These are phyloP conservation scores for Camptogramma bilineatum DNA, from an alignment of 2,888 invertebrate genomes.

Conservation along the genomic window DNA sequence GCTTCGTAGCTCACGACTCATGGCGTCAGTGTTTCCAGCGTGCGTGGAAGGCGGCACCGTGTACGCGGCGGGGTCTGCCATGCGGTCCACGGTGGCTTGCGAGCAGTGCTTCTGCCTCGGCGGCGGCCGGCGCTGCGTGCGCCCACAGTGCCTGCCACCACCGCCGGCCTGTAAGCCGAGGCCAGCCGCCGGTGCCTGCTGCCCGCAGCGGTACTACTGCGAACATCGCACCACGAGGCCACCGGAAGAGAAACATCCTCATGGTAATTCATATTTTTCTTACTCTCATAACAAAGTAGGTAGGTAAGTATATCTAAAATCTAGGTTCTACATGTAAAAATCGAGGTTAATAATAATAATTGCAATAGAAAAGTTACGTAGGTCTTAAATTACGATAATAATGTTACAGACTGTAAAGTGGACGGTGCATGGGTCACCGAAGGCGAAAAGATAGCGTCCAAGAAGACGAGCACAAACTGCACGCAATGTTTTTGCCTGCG, in stretches of 20 bases:
- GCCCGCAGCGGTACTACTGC: conserved; percentile 92
- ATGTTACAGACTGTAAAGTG: conserved; percentile 87
- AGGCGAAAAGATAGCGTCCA: conserved; percentile 88
- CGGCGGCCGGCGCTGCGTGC: conserved; percentile 90
- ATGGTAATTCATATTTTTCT: conserved; percentile 47
- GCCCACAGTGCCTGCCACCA: conserved; percentile 91
- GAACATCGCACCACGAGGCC: conserved; percentile 52
- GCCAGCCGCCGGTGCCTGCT: conserved; percentile 89
- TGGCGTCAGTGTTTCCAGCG: conserved; percentile 80
- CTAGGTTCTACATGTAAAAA: no score
- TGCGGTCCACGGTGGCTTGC: conserved; percentile 91
- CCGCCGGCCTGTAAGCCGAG: conserved; percentile 89
- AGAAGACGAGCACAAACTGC: conserved; percentile 86
- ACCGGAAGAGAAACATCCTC: conserved; percentile 50
- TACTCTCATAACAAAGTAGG: not conserved
- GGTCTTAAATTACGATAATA: not conserved
- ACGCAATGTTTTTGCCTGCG: conserved; percentile 93
- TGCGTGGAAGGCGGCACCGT: conserved; percentile 89
- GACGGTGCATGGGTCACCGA: conserved; percentile 87
- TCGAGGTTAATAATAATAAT: no score
- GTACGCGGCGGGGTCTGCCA: conserved; percentile 93
- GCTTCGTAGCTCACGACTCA: conserved; percentile 44
- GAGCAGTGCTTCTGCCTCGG: conserved; percentile 94
- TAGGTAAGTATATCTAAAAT: not conserved
- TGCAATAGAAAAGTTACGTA: no score